phyloP scores from a whole-genome alignment of 2,888 invertebrate genomes.

The Chymomyza fuscimana region DNA sequence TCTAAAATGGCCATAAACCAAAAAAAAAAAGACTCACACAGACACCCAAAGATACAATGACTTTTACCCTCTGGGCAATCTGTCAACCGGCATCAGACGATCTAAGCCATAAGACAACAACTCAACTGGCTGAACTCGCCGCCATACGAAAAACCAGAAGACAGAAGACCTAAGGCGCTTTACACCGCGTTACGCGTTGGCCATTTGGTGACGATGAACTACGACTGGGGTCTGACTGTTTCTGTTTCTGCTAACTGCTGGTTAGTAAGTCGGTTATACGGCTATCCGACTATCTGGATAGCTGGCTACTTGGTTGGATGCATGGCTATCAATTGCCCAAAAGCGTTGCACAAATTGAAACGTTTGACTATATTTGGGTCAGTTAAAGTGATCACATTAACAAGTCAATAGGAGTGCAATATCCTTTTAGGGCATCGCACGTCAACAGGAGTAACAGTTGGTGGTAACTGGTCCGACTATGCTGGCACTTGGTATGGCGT shows the following conservation, averaged over 20 bases:
- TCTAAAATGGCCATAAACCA: conserved; percentile 19
- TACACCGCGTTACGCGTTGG: conserved; percentile 67
- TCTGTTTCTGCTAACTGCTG: conserved; percentile 47
- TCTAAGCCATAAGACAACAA: conserved; percentile 53
- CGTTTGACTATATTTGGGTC: conserved; percentile 78
- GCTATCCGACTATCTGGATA: conserved; percentile 39
- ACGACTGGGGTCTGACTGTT: conserved; percentile 40
- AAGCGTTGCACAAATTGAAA: conserved; percentile 77
- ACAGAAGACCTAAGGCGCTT: conserved; percentile 53
- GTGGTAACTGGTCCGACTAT: conserved; percentile 45
- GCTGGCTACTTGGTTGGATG: conserved; percentile 43
- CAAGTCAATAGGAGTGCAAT: conserved; percentile 76
- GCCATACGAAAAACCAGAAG: conserved; percentile 37
- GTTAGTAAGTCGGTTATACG: conserved; percentile 22
- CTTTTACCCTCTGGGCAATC: conserved; percentile 68
- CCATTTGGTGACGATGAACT: conserved; percentile 63
- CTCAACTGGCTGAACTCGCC: conserved; percentile 26
- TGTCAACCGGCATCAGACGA: conserved; percentile 68
- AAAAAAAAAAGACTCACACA: conserved; percentile 3
- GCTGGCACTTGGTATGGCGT: conserved; percentile 30
- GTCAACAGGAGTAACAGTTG: conserved; percentile 60
- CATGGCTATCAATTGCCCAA: conserved; percentile 73
- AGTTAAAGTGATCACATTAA: conserved; percentile 77
- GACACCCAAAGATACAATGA: conserved; percentile 32
- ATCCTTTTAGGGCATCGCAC: conserved; percentile 76